A percentile compares a stretch with the other conserved stretches of the same genome.
Evolutionary conservation across 2,113 vertebrate species (phyloP).

Genomic region (Stictonetta naevosa): DNA sequence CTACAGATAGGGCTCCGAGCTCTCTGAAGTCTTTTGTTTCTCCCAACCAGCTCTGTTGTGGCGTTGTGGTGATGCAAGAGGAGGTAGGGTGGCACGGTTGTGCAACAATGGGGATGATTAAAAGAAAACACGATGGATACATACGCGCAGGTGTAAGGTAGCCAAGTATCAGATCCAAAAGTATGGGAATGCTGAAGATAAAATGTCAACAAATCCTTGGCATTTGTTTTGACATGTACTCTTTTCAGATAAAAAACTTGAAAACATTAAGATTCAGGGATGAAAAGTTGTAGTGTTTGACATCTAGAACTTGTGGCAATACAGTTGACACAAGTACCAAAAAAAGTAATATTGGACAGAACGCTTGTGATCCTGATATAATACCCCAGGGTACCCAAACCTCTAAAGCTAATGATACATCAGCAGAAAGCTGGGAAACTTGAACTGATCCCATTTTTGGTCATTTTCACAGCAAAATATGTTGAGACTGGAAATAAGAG

Average conservation of each 20-base stretch:
- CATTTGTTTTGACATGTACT: neutral
- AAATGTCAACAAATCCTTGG: neutral
- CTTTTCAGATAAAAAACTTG: neutral
- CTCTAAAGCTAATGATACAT: neutral
- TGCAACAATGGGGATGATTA: conserved; percentile 10
- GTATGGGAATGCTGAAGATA: conserved; percentile 25
- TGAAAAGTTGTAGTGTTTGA: neutral
- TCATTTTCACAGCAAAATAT: neutral
- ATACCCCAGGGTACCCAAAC: neutral
- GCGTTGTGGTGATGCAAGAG: conserved; percentile 42
- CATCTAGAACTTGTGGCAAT: neutral
- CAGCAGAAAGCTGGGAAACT: neutral
- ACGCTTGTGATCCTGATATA: neutral
- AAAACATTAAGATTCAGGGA: neutral
- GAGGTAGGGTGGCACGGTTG: neutral
- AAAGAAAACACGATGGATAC: conserved; percentile 19
- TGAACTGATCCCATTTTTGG: neutral
- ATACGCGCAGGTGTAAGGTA: conserved; percentile 14
- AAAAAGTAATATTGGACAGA: neutral
- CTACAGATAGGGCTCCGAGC: neutral
- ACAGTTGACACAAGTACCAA: neutral
- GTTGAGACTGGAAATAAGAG: neutral
- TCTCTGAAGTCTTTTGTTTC: conserved; percentile 40
- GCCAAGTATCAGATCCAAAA: conserved; percentile 43
- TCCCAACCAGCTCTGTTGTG: neutral